phyloP scores from a whole-genome alignment of 2,888 invertebrate genomes.

The Zeuzera pyrina region DNA sequence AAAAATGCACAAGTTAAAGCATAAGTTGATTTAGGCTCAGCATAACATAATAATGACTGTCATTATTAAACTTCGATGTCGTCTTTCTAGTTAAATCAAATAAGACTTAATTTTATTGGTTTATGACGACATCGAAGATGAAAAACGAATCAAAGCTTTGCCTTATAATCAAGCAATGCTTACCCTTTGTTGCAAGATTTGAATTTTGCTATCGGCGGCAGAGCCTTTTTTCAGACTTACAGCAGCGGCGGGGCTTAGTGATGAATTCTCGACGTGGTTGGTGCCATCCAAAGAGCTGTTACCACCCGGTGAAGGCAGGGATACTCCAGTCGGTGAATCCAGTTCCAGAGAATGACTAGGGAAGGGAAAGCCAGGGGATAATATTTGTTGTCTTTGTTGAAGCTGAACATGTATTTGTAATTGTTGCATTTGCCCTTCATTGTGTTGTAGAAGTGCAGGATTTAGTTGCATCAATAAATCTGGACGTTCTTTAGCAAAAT shows the following conservation, averaged over 20 bases:
- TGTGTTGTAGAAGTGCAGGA: conserved; percentile 66
- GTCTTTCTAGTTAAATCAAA: conserved; percentile 18
- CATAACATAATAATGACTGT: conserved; percentile 44
- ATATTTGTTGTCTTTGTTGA: conserved; percentile 76
- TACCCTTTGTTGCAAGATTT: conserved; percentile 90
- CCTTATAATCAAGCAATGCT: conserved; percentile 77
- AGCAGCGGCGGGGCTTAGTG: conserved; percentile 78
- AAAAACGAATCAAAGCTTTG: conserved; percentile 64
- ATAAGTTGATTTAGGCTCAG: conserved; percentile 72
- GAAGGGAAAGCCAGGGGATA: conserved; percentile 76
- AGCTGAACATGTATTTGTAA: conserved; percentile 80
- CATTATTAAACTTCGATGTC: conserved; percentile 42
- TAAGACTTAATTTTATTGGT: conserved; percentile 4
- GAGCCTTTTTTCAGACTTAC: conserved; percentile 78
- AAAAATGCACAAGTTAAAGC: conserved; percentile 55
- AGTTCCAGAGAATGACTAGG: conserved; percentile 80
- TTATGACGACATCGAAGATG: conserved; percentile 41
- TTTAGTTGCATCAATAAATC: conserved; percentile 74
- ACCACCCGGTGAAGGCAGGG: conserved; percentile 85
- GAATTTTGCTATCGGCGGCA: conserved; percentile 74
- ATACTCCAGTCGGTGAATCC: conserved; percentile 82
- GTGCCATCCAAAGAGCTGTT: conserved; percentile 80
- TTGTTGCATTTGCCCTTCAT: conserved; percentile 76
- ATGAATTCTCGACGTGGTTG: conserved; percentile 70
- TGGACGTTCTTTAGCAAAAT: conserved; percentile 74